These are phyloP conservation scores for Hypsopygia costalis DNA, from an alignment of 2,888 invertebrate species.

Conservation along the genomic window DNA sequence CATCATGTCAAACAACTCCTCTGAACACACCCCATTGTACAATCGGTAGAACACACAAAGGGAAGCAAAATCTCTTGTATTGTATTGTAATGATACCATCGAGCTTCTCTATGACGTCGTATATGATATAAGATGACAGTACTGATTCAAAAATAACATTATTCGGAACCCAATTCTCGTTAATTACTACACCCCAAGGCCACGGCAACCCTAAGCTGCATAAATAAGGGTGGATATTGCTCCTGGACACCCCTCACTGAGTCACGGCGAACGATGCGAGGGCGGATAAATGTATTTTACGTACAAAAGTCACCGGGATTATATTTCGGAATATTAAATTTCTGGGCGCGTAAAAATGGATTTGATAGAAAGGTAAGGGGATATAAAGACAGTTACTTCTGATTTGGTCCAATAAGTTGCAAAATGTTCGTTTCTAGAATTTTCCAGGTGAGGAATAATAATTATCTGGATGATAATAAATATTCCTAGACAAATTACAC, in stretches of 20 bases:
- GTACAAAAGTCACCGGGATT: constrained; percentile 27
- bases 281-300: constrained; percentile 29
- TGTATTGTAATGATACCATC: too few relatives aligned
- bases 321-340: constrained; percentile 23
- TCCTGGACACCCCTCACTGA: constrained; percentile 37
- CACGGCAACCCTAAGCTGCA: constrained; percentile 28
- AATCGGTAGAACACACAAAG: too few relatives aligned
- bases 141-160: constrained; percentile 10
- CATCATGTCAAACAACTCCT: too few relatives aligned
- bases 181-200: constrained; percentile 49
- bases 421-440: too few relatives aligned
- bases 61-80: too few relatives aligned
- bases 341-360: background rate
- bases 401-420: too few relatives aligned
- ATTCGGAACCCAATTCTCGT: constrained; percentile 28
- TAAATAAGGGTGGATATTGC: constrained; percentile 43
- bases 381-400: constrained; percentile 5
- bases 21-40: too few relatives aligned
- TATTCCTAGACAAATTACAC: too few relatives aligned
- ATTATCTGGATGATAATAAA: too few relatives aligned
- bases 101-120: too few relatives aligned
- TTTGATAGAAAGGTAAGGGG: background rate
- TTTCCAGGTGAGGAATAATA: too few relatives aligned
- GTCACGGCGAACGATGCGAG: constrained; percentile 22
- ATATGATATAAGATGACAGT: background rate